Base-by-base conservation (phyloP, 2,113 vertebrate species). In the Crocuta crocuta region DNA sequence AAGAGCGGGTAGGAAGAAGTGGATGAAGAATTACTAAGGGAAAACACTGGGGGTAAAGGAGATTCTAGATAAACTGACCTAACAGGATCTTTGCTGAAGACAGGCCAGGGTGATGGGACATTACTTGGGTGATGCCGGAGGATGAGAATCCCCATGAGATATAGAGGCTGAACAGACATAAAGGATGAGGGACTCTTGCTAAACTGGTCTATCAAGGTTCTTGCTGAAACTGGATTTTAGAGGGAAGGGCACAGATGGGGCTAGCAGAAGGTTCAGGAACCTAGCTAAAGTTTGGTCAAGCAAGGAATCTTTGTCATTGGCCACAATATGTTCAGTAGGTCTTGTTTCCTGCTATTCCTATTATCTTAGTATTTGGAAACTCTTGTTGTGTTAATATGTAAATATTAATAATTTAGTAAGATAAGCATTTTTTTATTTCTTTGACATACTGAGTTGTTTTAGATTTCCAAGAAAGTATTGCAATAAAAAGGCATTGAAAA, bases 291-390 rank as follows among this genome's bases (percentile, higher is more conserved):
- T 39, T 76, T 78, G 31, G 17, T 61, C 66, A 96, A 83, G 4
- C 4, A 63, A 82, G 82, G 48, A 61, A 70, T 50, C 78, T 83
- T 53, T 73, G 16, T 53, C 31, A 33, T 79, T 63, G 80, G 16
- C 55, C 28, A 73, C 8, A 31, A 58, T 66, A 55, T 50, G 1
- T 2, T 84, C 28, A 73, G 3, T 58, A 85, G 45, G 1, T 35
- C 23, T 78, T 21, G 0, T 17, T 76, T 89, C 23, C 33, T 86
- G 79, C 10, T 81, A 48, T 93, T 84, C 21, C 28, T 58, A 8
- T 39, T 66, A 58, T 68, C 24, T 94, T 92, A 93, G 28, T 78
- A 93, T 93, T 73, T 89, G 11, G 23, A 33, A 94, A 79, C 71
- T 89, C 17, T 48, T 45, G 63, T 43, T 89, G 53, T 53, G 78